A percentile compares a stretch with the other conserved stretches of the same genome.
Conservation (phyloP, 2,113 vertebrate genomes). For the Epinephelus fuscoguttatus region DNA sequence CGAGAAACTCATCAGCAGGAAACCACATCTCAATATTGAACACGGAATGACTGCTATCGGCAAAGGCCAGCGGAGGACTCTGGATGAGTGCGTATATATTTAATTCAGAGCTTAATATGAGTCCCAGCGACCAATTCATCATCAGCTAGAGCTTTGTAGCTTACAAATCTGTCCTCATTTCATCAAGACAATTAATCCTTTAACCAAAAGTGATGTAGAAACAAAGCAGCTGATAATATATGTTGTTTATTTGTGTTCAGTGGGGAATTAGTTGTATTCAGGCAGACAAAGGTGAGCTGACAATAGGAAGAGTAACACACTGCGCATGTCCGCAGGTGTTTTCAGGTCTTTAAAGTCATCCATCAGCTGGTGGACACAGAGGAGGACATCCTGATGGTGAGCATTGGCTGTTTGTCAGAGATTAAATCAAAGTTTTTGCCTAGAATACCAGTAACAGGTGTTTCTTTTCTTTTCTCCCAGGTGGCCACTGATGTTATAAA, state of each 20-base stretch:
- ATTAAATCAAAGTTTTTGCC: background rate
- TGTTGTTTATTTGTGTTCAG: background rate
- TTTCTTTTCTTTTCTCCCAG: constrained; percentile 70
- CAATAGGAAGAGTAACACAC: background rate
- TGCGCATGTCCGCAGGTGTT: constrained; percentile 87
- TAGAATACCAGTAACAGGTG: background rate
- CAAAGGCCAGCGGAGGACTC: constrained; percentile 90
- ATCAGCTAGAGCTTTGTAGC: background rate
- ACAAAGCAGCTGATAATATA: background rate
- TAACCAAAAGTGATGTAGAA: background rate
- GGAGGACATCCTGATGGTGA: constrained; percentile 95
- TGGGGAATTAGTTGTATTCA: background rate
- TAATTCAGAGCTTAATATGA: background rate
- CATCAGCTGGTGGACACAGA: constrained; percentile 93
- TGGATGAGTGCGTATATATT: constrained; percentile 89
- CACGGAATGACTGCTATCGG: constrained; percentile 91
- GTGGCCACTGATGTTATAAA: constrained; percentile 95
- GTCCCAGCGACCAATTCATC: background rate
- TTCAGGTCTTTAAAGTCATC: constrained; percentile 94
- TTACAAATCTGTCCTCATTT: background rate
- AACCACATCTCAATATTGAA: constrained; percentile 89
- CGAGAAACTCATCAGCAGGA: constrained; percentile 90
- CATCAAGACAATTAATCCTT: background rate
- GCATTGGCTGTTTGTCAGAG: background rate
- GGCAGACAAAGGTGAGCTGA: background rate